Base-by-base conservation (phyloP, 2,113 vertebrate genomes). In the Pseudonaja textilis region DNA sequence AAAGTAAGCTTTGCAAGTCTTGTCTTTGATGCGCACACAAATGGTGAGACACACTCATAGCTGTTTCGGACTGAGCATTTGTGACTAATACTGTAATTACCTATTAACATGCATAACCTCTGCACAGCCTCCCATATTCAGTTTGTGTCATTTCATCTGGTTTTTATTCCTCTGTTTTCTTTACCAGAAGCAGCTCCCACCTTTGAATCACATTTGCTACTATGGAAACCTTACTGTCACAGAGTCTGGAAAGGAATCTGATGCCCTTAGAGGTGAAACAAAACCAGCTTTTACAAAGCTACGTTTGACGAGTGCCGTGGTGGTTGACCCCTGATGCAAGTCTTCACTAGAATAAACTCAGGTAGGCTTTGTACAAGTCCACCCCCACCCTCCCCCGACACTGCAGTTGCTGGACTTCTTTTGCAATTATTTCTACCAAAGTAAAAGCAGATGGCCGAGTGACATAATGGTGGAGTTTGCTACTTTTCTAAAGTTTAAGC, bases 201-300 rank as follows among this genome's bases (percentile, higher is more conserved):
- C 23, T 52, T n/a, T 95, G 93, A 95, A 88, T 92, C 64, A 92
- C 22, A 52, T 2, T 86, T 50, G 96, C 95, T 95, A 90, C 96
- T 89, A 39, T 92, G 96, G 94, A 94, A 95, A 96, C 96, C 87
- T 3, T 11, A 50, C 56, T 7, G 0, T 90, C n/a, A 22, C 91
- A 0, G 91, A 25, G 23, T 1, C 88, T 42, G 54, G 69, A 92
- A 85, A 56, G 88, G 29, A 16, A 4, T 0, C 0, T 20, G 61
- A 54, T 88, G 92, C 59, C 10, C 87, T 14, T 6, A 20, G 57
- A 39, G 47, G 55, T 25, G 74, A 86, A 12, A 54, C 10, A 56
- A 52, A 34, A 86, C 4, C 50, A 29, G 61, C 10, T 69, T 74
- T 39, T 45, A 10, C 42, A 81, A 16, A 52, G 42, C 54, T 52